Percentiles rank a stretch among this genome's conserved stretches.
These are phyloP conservation scores for Rhadinocentrus ornatus DNA, from an alignment of 2,797 vertebrate species.

Conservation along the genomic window DNA sequence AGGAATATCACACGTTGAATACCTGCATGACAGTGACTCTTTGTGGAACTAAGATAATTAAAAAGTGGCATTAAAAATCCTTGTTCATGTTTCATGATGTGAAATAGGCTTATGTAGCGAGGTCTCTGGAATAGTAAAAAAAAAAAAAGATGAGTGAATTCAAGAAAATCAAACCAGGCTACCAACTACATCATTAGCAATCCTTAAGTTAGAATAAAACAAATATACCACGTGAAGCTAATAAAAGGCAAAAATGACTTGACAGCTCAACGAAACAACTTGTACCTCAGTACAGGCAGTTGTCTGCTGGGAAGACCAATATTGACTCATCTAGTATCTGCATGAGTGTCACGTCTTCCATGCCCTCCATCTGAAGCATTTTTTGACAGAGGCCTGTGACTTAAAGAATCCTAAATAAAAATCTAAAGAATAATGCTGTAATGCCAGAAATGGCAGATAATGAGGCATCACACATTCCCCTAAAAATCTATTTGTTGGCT, in stretches of 20 bases:
- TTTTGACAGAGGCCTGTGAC: background rate
- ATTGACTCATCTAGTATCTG: background rate
- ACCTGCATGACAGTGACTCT: slow-evolving; percentile 42
- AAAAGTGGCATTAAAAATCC: slow-evolving; percentile 51
- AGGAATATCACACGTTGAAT: slow-evolving; percentile 40
- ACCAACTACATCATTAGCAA: no score
- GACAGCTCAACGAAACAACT: background rate
- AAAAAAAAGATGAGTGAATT: background rate
- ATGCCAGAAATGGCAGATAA: background rate
- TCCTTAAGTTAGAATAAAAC: background rate
- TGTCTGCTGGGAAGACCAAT: background rate
- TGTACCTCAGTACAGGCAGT: background rate
- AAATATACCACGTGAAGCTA: background rate
- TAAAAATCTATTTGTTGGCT: background rate
- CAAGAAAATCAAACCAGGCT: background rate
- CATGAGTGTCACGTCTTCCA: background rate
- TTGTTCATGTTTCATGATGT: slow-evolving; percentile 41
- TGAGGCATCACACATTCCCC: background rate
- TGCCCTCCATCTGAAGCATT: background rate
- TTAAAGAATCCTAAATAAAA: background rate
- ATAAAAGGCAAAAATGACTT: background rate
- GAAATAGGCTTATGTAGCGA: slow-evolving; percentile 20
- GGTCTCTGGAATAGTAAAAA: background rate
- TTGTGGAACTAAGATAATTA: slow-evolving; percentile 52
- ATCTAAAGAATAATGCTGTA: background rate